Conservation (phyloP, 2,797 vertebrate species). For the Carduelis carduelis region DNA sequence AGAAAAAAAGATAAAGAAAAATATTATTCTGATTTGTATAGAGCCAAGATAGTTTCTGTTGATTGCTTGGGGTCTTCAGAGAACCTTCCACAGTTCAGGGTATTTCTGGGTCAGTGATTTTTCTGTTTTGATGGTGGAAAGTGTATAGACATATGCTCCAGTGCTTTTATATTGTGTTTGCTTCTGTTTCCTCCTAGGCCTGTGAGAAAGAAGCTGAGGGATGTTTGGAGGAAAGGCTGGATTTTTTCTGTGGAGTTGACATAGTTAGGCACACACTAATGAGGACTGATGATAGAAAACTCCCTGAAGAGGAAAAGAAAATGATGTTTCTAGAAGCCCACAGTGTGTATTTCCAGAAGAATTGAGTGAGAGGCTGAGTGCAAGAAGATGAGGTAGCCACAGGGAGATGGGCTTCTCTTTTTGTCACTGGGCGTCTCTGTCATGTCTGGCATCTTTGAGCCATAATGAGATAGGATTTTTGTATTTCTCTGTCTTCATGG, state of each 20-base stretch:
- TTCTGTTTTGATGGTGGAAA: background rate
- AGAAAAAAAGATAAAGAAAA: background rate
- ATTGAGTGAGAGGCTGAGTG: background rate
- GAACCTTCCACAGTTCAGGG: background rate
- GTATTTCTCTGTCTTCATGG: background rate
- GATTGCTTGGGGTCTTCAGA: background rate
- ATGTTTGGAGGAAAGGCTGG: background rate
- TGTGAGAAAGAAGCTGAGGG: constrained; percentile 12
- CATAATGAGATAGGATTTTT: background rate
- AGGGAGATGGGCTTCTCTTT: background rate
- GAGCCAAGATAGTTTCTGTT: background rate
- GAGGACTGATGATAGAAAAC: background rate
- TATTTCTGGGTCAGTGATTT: constrained; percentile 45
- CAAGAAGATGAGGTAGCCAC: background rate
- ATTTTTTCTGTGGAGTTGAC: background rate
- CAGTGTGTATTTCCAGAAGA: background rate
- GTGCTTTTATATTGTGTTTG: constrained; percentile 30
- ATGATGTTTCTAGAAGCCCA: background rate
- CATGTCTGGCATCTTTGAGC: background rate
- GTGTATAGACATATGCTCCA: constrained; percentile 6
- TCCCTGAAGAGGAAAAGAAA: constrained; percentile 20
- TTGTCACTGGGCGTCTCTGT: background rate
- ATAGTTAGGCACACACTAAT: background rate
- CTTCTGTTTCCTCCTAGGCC: background rate
- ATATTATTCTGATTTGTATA: background rate